Evolutionary conservation across 53 echinoderm and acorn worm genomes (phyloP), one percentile per base, ranked within the genome.

Genomic region (Pentamera pediparva): DNA sequence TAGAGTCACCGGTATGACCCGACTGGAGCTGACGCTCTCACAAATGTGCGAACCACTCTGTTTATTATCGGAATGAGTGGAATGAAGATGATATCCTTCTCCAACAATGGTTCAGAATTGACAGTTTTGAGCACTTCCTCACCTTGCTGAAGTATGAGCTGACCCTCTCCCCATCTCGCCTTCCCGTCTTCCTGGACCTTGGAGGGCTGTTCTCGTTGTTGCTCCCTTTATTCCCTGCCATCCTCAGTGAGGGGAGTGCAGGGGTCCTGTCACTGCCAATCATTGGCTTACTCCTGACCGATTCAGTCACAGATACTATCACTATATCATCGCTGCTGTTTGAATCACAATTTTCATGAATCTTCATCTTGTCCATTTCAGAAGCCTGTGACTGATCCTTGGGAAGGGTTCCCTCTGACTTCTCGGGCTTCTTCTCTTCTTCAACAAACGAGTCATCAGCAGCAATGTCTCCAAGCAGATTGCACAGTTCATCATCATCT

Each of bases 61-160:
- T n/a, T n/a, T n/a, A n/a, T n/a, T n/a, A n/a, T n/a, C n/a, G n/a
- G n/a, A n/a, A n/a, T n/a, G n/a, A n/a, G n/a, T 45, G 0, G n/a
- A 1, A 45, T 45, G n/a, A 45, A 45, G 47, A 45, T 45, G 1
- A 45, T n/a, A 45, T n/a, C n/a, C n/a, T n/a, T n/a, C n/a, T n/a
- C n/a, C n/a, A n/a, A n/a, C n/a, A n/a, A n/a, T n/a, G n/a, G n/a
- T n/a, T n/a, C n/a, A n/a, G n/a, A n/a, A n/a, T n/a, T n/a, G n/a
- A n/a, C n/a, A n/a, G n/a, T n/a, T n/a, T n/a, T n/a, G n/a, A n/a
- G n/a, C n/a, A n/a, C n/a, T 53, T 7, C 0, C 40, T 65, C 37
- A 65, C 65, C 39, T 65, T 65, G 27, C 26, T 6, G 27, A 65
- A 65, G 27, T 65, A 65, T 24, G 41, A 65, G 13, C 65, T 65